These are phyloP conservation scores for Clupea harengus DNA, from an alignment of 2,113 vertebrate species.

Conservation along the genomic window DNA sequence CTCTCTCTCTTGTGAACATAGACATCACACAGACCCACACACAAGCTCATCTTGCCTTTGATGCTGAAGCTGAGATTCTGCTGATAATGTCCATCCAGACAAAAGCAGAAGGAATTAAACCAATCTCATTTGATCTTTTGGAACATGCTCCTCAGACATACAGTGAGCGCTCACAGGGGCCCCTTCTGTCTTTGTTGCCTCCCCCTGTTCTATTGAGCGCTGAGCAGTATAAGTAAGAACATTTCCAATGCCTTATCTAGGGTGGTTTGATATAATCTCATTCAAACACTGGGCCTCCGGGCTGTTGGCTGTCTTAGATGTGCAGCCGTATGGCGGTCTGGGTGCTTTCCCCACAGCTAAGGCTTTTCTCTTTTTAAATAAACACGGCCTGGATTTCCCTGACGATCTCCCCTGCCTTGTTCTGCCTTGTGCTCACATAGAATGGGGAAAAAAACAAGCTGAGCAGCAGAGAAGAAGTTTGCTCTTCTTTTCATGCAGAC, in stretches of 20 bases:
- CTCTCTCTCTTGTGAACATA: background rate
- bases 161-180: conserved; percentile 11
- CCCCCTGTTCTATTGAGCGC: background rate
- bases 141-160: background rate
- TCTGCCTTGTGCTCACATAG: conserved; percentile 3
- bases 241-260: conserved; percentile 21
- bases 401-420: conserved; percentile 10
- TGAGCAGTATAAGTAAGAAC: conserved; percentile 33
- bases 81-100: conserved; percentile 33
- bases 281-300: conserved; percentile 34
- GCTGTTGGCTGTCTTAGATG: conserved; percentile 34
- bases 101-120: conserved; percentile 30
- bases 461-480: background rate
- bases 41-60: background rate
- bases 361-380: conserved; percentile 12
- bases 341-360: conserved; percentile 10
- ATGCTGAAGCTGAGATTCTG: conserved; percentile 20
- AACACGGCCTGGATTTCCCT: conserved; percentile 17
- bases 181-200: conserved; percentile 10
- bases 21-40: background rate
- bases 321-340: conserved; percentile 26
- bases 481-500: background rate
- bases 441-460: background rate
- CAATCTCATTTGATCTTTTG: conserved; percentile 35
- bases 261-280: conserved; percentile 41